Evolutionary conservation across 2,113 vertebrate species (phyloP).

Genomic region (Epinephelus cyanopodus): DNA sequence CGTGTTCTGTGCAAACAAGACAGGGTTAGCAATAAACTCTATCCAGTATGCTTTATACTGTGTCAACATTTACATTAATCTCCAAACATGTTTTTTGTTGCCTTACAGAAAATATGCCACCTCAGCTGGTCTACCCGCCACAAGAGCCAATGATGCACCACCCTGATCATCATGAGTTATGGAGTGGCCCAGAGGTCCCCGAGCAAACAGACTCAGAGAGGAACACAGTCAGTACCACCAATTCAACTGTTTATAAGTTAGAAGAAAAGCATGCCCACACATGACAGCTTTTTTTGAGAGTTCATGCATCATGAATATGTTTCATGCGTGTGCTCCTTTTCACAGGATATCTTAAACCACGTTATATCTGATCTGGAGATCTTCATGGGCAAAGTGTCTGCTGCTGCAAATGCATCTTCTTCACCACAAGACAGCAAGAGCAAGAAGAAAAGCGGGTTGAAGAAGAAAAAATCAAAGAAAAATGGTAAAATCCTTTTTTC

Average conservation of each 20-base stretch:
- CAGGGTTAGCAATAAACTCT: neutral
- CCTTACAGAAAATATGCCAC: constrained; percentile 34
- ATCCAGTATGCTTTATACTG: neutral
- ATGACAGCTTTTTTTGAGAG: neutral
- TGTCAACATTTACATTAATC: neutral
- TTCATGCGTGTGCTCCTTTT: neutral
- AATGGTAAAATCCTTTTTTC: constrained; percentile 46
- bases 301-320: neutral
- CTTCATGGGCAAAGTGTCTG: constrained; percentile 78
- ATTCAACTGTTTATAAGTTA: neutral
- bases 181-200: neutral
- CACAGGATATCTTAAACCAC: constrained; percentile 90
- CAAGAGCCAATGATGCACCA: constrained; percentile 25
- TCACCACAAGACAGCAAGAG: neutral
- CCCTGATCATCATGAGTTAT: constrained; percentile 9
- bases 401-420: neutral
- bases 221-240: constrained; percentile 70
- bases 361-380: constrained; percentile 86
- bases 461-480: constrained; percentile 71
- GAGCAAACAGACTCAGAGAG: constrained; percentile 24
- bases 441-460: constrained; percentile 72
- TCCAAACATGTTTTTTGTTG: neutral
- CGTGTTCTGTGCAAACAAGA: neutral
- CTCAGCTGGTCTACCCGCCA: neutral
- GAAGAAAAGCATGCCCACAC: neutral